Conservation (phyloP, 37 sponge, comb jelly and placozoan species). For the Theonella swinhoei region DNA sequence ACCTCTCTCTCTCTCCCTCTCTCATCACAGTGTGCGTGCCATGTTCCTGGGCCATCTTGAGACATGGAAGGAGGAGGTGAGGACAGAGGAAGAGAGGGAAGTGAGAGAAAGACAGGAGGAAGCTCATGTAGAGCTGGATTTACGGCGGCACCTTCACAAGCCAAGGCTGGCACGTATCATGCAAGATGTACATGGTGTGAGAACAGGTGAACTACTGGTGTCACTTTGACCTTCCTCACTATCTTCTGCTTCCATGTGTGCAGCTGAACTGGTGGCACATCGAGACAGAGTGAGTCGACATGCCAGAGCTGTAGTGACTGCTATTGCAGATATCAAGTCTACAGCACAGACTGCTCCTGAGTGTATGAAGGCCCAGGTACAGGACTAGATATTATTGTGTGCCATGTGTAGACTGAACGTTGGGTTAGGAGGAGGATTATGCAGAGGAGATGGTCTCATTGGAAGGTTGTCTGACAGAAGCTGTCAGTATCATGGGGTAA, state of each 20-base stretch:
- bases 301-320: constrained; percentile 13
- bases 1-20: neutral
- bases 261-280: constrained; percentile 69
- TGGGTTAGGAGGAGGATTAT: neutral
- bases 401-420: too few relatives aligned
- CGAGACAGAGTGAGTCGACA: constrained; percentile 53
- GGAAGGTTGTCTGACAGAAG: neutral
- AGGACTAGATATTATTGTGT: too few relatives aligned
- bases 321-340: constrained; percentile 17
- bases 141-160: constrained; percentile 84
- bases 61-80: constrained; percentile 41
- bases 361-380: constrained; percentile 23
- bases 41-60: constrained; percentile 78
- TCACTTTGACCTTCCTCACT: neutral
- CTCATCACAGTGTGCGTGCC: constrained; percentile 37
- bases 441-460: neutral
- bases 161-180: constrained; percentile 69
- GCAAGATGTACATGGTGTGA: constrained; percentile 69
- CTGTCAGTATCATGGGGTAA: neutral
- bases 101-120: constrained; percentile 63
- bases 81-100: neutral
- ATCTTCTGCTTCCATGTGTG: neutral
- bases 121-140: constrained; percentile 73
- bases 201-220: constrained; percentile 36
- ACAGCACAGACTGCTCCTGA: neutral